Conservation (phyloP, 1,140 invertebrate genomes). For the Trichonephila clavata region DNA sequence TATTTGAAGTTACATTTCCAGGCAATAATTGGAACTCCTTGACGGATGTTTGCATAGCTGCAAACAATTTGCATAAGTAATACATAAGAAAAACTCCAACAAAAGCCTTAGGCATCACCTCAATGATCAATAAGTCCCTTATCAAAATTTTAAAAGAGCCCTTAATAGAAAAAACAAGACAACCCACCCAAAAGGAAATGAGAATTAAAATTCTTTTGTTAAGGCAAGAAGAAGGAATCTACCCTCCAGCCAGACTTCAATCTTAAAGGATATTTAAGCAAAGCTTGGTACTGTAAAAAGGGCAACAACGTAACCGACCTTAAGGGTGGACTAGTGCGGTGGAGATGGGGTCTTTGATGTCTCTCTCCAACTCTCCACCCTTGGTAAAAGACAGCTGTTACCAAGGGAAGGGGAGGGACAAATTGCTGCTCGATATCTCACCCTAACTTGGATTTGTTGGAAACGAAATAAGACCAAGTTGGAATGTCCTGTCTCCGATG, state of each 20-base stretch:
- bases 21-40: constrained; percentile 8
- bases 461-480: constrained; percentile 32
- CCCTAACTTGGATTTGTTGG: constrained; percentile 32
- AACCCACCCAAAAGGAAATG: background rate
- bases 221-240: constrained; percentile 4
- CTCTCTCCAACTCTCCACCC: constrained; percentile 10
- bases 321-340: background rate
- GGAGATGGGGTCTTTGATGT: constrained; percentile 48
- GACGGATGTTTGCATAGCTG: background rate
- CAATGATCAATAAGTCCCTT: constrained; percentile 51
- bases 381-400: constrained; percentile 63
- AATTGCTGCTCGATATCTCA: constrained; percentile 60
- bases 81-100: background rate
- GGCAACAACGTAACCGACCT: constrained; percentile 23
- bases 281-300: background rate
- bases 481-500: background rate
- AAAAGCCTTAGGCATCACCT: background rate
- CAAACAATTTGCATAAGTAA: constrained; percentile 31
- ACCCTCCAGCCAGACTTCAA: background rate
- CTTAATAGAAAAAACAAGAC: constrained; percentile 19
- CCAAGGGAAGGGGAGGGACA: constrained; percentile 11
- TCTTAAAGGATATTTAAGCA: constrained; percentile 24
- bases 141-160: constrained; percentile 30
- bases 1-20: background rate
- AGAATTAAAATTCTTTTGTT: constrained; percentile 40